Conservation (phyloP, 2,888 invertebrate species). For the Atethmia centrago region DNA sequence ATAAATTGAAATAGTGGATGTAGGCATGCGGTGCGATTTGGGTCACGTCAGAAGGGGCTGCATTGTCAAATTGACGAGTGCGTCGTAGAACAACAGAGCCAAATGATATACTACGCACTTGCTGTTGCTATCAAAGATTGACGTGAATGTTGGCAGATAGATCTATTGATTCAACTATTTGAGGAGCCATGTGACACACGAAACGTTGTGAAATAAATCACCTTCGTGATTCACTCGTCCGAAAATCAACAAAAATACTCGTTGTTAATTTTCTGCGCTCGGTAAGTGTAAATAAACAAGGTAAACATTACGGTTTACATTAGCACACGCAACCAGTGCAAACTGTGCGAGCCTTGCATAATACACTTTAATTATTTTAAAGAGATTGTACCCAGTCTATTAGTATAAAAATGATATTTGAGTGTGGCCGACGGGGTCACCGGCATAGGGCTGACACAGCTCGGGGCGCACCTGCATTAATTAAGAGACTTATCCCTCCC, state of each 20-base stretch:
- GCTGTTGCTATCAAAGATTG: conserved; percentile 60
- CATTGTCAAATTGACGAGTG: conserved; percentile 65
- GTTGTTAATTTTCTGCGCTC: conserved; percentile 15
- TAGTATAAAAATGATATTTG: conserved; percentile 56
- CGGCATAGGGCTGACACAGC: conserved; percentile 69
- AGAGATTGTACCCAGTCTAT: conserved; percentile 49
- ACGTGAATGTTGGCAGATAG: conserved; percentile 64
- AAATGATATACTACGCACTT: conserved; percentile 46
- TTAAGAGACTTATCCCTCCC: conserved; percentile 80
- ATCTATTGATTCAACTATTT: conserved; percentile 59
- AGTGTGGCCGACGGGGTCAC: conserved; percentile 64
- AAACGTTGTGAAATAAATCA: conserved; percentile 61
- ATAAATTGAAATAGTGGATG: conserved; percentile 45
- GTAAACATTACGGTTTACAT: conserved; percentile 33
- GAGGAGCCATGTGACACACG: conserved; percentile 49
- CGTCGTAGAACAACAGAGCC: conserved; percentile 55
- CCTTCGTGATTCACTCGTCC: conserved; percentile 33
- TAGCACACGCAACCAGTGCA: conserved; percentile 35
- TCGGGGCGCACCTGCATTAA: conserved; percentile 77
- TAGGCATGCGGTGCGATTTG: conserved; percentile 52
- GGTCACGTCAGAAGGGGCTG: conserved; percentile 65
- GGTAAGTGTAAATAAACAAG: conserved; percentile 24
- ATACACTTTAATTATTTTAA: conserved; percentile 48
- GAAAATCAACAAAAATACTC: conserved; percentile 36
- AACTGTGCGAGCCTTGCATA: conserved; percentile 38